Percentiles rank a stretch among this genome's conserved stretches.
phyloP scores from a whole-genome alignment of 2,113 vertebrate genomes.

The Eublepharis macularius region DNA sequence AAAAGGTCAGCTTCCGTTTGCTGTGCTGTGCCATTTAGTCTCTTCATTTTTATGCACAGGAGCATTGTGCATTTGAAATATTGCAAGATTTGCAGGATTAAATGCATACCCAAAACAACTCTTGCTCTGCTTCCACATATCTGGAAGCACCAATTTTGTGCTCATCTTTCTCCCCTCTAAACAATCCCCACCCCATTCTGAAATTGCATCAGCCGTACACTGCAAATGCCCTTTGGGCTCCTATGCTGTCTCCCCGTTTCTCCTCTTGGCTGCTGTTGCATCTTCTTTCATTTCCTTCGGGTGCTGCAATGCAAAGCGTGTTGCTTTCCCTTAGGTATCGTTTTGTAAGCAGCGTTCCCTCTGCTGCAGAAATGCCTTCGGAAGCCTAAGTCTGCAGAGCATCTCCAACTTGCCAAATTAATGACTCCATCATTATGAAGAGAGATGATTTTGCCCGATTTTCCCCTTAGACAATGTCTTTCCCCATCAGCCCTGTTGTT shows the following conservation, averaged over 20 bases:
- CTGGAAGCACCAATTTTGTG: not conserved
- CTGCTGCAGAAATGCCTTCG: no score
- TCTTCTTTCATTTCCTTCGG: not conserved
- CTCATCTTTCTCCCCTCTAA: not conserved
- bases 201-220: not conserved
- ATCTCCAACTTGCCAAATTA: no score
- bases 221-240: not conserved
- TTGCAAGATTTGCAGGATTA: not conserved
- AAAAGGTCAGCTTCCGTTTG: not conserved
- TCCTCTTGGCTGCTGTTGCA: not conserved
- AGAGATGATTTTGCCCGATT: no score
- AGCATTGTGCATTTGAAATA: not conserved
- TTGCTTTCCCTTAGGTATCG: no score
- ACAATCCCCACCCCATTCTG: no score
- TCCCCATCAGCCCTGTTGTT: not conserved
- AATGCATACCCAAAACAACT: not conserved
- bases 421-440: no score
- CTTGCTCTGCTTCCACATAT: not conserved
- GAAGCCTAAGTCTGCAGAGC: no score
- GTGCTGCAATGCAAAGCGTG: not conserved
- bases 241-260: not conserved
- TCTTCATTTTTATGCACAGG: not conserved
- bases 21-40: no score
- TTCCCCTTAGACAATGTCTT: not conserved
- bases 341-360: no score